A percentile compares a stretch with the other conserved stretches of the same genome.
phyloP scores from a whole-genome alignment of 2,797 vertebrate genomes.

The Thalassophryne amazonica region DNA sequence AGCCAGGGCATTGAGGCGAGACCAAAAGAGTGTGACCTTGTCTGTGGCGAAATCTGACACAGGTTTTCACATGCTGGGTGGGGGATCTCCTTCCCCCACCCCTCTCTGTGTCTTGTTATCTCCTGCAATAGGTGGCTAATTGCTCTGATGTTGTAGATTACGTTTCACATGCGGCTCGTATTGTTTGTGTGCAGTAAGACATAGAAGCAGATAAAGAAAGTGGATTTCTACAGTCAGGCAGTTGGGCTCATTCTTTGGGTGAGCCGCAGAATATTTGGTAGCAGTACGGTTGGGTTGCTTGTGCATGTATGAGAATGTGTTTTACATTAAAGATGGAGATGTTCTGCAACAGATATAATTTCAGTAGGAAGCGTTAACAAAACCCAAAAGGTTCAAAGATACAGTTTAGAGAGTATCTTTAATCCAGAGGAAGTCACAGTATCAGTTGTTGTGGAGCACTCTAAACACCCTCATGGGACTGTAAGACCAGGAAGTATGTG shows the following conservation, averaged over 20 bases:
- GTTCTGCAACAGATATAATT: neutral
- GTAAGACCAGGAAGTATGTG: too few species aligned
- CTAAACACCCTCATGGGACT: too few species aligned
- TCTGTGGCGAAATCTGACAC: constrained; percentile 71
- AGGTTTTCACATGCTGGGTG: constrained; percentile 70
- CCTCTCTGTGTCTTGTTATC: constrained; percentile 42
- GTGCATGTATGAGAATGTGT: neutral
- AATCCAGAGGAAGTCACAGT: neutral
- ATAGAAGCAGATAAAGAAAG: constrained; percentile 4
- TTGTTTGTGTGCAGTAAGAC: constrained; percentile 22
- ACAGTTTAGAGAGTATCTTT: neutral
- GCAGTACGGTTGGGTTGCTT: neutral
- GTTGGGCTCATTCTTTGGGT: neutral
- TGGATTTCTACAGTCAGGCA: neutral
- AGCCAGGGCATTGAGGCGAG: constrained; percentile 49
- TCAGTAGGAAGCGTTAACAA: neutral
- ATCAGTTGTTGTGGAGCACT: too few species aligned
- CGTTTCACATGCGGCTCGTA: constrained; percentile 32
- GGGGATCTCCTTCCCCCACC: constrained; percentile 46
- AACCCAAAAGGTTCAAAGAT: too few species aligned
- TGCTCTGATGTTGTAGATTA: constrained; percentile 56
- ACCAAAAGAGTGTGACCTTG: constrained; percentile 70
- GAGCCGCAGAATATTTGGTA: neutral
- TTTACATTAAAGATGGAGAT: neutral
- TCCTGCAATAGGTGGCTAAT: constrained; percentile 59